Evolutionary conservation across 2,113 vertebrate species (phyloP), one percentile per base, ranked within the genome.

Genomic region (Actenoides hombroni): DNA sequence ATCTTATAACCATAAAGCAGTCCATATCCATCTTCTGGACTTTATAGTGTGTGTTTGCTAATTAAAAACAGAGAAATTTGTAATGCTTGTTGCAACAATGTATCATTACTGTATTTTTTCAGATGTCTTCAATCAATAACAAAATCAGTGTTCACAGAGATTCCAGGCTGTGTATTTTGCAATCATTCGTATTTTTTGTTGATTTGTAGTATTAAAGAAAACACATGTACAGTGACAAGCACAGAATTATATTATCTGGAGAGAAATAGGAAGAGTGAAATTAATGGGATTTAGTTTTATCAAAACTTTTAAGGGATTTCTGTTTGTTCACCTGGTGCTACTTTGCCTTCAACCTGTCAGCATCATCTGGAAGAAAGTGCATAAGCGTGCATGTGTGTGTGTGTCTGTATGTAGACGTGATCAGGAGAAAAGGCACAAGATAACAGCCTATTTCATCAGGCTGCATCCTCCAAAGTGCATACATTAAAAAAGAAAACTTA

Each of bases 21-120:
- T 42, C 71, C 59, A 29, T 46, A 26, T 76, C 42, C 56, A 92
- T 53, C 29, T 92, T 86, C 83, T 89, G 77, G 76, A 78, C 64
- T 77, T 77, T 46, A 9, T 56, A n/a, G 33, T 63, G 18, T 2
- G 0, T 48, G 63, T 57, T 94, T 57, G 82, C 11, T 94, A 87
- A 94, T 85, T 89, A 92, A 91, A 84, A 87, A 15, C 77, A 93
- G 74, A n/a, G 37, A 61, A 76, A 89, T 42, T 24, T 70, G 23
- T 69, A 85, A 42, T 35, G 31, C 7, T 70, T 74, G 42, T 82
- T 86, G 40, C 39, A 93, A 49, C 26, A 84, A 39, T 7, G 10
- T 71, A 69, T 35, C 73, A 61, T 84, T 88, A 84, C 4, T 49
- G 37, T 88, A 92, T 94, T 95, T 96, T 79, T 76, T 88, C 92